Percentiles rank a stretch among this genome's conserved stretches.
Evolutionary conservation across 2,797 vertebrate species (phyloP).

Genomic region (Loris lydekkerianus): DNA sequence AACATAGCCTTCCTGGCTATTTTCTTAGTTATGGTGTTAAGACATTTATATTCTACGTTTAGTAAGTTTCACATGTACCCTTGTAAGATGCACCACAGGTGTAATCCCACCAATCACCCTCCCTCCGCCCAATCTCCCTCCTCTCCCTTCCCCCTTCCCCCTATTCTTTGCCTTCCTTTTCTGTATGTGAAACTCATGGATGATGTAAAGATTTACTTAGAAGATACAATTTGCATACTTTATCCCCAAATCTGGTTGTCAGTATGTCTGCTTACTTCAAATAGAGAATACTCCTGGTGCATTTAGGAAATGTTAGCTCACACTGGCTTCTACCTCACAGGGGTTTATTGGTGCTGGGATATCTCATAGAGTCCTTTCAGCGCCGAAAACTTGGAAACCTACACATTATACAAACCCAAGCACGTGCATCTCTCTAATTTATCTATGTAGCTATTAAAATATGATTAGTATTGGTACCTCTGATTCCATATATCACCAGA

Average conservation of each 20-base stretch:
- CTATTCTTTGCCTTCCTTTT: background rate
- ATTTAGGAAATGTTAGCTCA: too few relatives aligned
- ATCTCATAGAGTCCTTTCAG: background rate
- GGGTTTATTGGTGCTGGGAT: rapidly evolving
- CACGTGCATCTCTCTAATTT: background rate
- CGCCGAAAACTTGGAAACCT: background rate
- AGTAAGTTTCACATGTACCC: too few relatives aligned
- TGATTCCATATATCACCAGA: background rate
- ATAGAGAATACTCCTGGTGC: background rate
- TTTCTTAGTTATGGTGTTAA: too few relatives aligned
- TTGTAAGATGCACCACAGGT: too few relatives aligned
- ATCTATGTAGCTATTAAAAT: background rate
- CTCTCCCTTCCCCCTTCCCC: too few relatives aligned
- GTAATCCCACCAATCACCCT: too few relatives aligned
- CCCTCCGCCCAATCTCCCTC: too few relatives aligned
- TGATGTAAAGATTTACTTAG: background rate
- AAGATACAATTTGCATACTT: background rate
- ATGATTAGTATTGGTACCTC: rapidly evolving
- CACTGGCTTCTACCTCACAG: rapidly evolving
- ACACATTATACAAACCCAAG: rapidly evolving
- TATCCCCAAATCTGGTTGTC: background rate
- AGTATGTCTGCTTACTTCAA: too few relatives aligned
- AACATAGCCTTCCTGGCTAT: too few relatives aligned
- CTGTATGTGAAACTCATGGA: background rate
- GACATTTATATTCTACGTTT: too few relatives aligned